Evolutionary conservation across 2,888 invertebrate species (phyloP).

Genomic region (Eupelmus urozonus): DNA sequence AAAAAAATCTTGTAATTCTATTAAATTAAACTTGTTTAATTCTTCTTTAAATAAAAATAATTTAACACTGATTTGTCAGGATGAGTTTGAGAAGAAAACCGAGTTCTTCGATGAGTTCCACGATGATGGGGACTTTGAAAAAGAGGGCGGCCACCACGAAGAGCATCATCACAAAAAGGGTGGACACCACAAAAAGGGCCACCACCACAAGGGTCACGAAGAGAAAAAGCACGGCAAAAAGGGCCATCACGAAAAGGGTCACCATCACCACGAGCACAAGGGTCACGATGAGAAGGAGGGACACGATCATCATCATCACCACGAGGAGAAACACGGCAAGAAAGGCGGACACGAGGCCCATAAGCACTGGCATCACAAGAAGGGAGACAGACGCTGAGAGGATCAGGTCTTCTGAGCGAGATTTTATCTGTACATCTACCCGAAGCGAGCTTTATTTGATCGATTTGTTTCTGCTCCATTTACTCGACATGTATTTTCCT

Average conservation of each 20-base stretch:
- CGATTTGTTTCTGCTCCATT: no score
- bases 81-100: constrained; percentile 86
- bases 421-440: neutral
- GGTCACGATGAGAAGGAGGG: constrained; percentile 81
- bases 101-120: constrained; percentile 88
- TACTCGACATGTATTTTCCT: no score
- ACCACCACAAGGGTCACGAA: constrained; percentile 79
- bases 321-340: constrained; percentile 77
- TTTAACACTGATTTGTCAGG: no score
- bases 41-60: no score
- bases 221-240: constrained; percentile 80
- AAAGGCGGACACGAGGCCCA: constrained; percentile 78
- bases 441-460: neutral
- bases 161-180: constrained; percentile 80
- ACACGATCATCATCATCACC: constrained; percentile 80
- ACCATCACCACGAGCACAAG: constrained; percentile 79
- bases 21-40: no score
- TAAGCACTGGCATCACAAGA: constrained; percentile 82
- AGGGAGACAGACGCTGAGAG: constrained; percentile 65
- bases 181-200: constrained; percentile 80
- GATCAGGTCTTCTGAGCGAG: no score
- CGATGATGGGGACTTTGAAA: constrained; percentile 83
- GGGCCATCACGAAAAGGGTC: constrained; percentile 80
- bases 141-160: constrained; percentile 81
- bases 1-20: no score